Evolutionary conservation across 2,113 vertebrate genomes (phyloP).

Genomic region (Macaca mulatta): DNA sequence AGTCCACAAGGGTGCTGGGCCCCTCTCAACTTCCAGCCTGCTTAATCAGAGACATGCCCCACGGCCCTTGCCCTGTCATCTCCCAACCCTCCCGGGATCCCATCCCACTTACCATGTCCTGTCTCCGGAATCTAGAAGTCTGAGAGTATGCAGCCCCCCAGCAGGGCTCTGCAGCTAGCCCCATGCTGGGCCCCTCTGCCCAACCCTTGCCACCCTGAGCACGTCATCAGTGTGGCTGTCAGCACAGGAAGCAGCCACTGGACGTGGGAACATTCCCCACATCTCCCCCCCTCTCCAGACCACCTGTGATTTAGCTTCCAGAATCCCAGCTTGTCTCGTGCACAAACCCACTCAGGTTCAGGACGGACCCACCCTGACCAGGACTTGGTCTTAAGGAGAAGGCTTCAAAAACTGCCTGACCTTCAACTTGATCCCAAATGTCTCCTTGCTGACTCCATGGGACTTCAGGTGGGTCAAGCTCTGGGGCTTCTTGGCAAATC

Average conservation of each 20-base stretch:
- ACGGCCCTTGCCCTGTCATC: neutral
- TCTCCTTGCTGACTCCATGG: neutral
- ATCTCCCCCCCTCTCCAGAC: neutral
- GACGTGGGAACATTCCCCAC: fast-evolving
- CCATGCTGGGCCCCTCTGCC: neutral
- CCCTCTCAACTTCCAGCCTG: neutral
- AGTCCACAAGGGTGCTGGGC: no score
- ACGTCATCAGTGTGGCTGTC: neutral
- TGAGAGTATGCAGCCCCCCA: no score
- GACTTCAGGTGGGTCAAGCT: neutral
- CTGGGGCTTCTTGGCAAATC: neutral
- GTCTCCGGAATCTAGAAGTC: no score
- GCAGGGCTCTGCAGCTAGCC: fast-evolving
- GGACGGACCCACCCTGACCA: neutral
- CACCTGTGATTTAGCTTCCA: neutral
- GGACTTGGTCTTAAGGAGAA: neutral
- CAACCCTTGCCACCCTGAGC: neutral
- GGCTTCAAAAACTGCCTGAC: neutral
- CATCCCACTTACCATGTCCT: no score
- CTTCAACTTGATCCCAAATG: neutral
- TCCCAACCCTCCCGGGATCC: neutral
- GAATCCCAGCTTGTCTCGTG: neutral
- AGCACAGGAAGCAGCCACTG: fast-evolving
- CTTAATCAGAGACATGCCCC: neutral
- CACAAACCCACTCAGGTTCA: neutral